Percentiles rank a stretch among this genome's conserved stretches.
phyloP scores from a whole-genome alignment of 2,888 invertebrate genomes.

The Nasonia oneida region DNA sequence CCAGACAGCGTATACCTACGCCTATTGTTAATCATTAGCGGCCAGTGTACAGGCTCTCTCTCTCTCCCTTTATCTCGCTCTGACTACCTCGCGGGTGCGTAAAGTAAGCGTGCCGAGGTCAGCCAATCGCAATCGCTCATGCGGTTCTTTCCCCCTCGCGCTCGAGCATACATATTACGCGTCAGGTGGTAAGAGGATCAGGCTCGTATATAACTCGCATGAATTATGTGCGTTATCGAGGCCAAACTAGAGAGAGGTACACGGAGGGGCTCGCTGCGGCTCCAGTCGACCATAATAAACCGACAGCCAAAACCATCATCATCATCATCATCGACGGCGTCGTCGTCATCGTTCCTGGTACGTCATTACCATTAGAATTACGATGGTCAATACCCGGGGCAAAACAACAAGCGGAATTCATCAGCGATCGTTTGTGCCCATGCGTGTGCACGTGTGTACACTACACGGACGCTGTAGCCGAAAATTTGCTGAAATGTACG shows the following conservation, averaged over 20 bases:
- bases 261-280: conserved; percentile 5
- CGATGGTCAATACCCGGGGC: conserved; percentile 33
- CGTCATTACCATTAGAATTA: conserved; percentile 53
- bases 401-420: conserved; percentile 46
- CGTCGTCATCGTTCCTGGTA: conserved; percentile 9
- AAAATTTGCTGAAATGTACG: conserved; percentile 32
- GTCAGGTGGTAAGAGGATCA: conserved; percentile 70
- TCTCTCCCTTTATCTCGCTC: background rate
- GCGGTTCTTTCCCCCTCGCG: background rate
- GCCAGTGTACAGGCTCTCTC: background rate
- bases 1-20: background rate
- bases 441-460: background rate
- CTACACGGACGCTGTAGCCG: background rate
- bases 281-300: conserved; percentile 50
- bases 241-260: conserved; percentile 24
- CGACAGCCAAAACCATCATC: conserved; percentile 45
- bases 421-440: conserved; percentile 24
- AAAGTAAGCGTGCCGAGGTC: background rate
- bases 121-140: conserved; percentile 50
- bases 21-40: conserved; percentile 60
- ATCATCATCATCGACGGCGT: conserved; percentile 5
- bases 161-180: conserved; percentile 59
- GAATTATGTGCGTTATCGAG: conserved; percentile 66
- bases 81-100: background rate
- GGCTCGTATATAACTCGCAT: conserved; percentile 66